Conservation (phyloP, 1,140 invertebrate genomes). For the Temnothorax longispinosus region DNA sequence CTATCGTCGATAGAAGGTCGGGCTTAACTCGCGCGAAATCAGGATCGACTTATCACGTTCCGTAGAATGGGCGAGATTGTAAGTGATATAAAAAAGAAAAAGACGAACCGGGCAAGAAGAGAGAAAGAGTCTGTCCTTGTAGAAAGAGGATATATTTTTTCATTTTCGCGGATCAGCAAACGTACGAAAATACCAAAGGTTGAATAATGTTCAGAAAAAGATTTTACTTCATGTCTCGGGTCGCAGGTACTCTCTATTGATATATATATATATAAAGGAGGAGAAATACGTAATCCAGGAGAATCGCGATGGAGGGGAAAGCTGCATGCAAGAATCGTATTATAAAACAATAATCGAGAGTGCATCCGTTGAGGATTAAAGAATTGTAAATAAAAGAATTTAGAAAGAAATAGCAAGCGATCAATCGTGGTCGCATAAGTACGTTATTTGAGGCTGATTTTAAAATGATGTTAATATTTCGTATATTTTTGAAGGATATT, state of each 20-base stretch:
- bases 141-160: conserved; percentile 46
- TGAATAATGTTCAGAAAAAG: not conserved
- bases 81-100: conserved; percentile 52
- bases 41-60: conserved; percentile 60
- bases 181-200: conserved; percentile 9
- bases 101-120: not conserved
- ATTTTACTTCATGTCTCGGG: not conserved
- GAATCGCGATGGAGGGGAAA: not conserved
- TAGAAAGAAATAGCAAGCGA: not conserved
- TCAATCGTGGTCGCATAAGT: not conserved
- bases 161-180: conserved; percentile 53
- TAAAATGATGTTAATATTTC: not conserved
- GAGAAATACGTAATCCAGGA: not conserved
- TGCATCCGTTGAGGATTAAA: not conserved
- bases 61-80: conserved; percentile 44
- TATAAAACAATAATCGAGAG: not conserved
- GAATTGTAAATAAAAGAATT: not conserved
- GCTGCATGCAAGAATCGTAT: not conserved
- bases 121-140: not conserved
- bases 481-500: not conserved
- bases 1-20: not conserved
- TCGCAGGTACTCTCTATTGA: not conserved
- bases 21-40: conserved; percentile 53
- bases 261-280: too few species aligned
- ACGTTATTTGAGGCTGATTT: not conserved